Percentiles rank a stretch among this genome's conserved stretches.
phyloP scores from a whole-genome alignment of 2,888 invertebrate species.

The Ormia ochracea region DNA sequence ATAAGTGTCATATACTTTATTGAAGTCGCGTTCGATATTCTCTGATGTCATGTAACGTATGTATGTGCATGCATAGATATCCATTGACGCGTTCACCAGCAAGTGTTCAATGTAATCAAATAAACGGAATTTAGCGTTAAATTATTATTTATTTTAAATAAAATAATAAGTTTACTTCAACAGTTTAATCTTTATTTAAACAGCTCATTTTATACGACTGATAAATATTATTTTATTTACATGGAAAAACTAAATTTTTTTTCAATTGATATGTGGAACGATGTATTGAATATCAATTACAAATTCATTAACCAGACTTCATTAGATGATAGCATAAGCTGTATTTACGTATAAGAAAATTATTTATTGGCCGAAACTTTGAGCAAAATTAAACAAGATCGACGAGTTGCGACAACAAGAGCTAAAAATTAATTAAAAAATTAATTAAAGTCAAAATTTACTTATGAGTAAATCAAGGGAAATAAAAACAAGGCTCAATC shows the following conservation, averaged over 20 bases:
- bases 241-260: not conserved
- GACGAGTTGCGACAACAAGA: no score
- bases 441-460: no score
- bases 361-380: no score
- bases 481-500: no score
- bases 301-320: not conserved
- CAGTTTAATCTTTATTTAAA: not conserved
- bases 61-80: no score
- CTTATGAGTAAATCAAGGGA: no score
- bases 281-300: not conserved
- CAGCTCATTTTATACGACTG: not conserved
- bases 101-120: not conserved
- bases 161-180: not conserved
- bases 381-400: no score
- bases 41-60: slow-evolving; percentile 10
- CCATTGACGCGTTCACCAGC: not conserved
- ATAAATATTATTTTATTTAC: not conserved
- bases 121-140: slow-evolving; percentile 11
- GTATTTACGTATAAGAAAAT: no score
- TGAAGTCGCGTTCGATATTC: not conserved
- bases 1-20: slow-evolving; percentile 1
- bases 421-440: no score
- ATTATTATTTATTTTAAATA: slow-evolving; percentile 19
- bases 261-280: not conserved
- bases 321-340: no score